Evolutionary conservation across 2,888 invertebrate genomes (phyloP).

Genomic region (Meteorus cinctellus): DNA sequence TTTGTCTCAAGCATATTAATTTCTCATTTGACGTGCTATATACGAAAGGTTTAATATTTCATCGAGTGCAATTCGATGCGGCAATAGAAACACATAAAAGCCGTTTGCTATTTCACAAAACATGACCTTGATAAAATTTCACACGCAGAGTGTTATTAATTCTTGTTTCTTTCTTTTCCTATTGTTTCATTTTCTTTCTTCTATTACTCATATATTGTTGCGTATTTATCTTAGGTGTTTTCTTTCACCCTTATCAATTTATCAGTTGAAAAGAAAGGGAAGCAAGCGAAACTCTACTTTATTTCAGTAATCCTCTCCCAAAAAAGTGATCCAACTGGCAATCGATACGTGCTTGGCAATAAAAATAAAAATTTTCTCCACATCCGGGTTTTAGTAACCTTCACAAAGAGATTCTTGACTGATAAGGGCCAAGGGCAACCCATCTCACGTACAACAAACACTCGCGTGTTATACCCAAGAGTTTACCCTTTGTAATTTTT

Average conservation of each 20-base stretch:
- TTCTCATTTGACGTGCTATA: background rate
- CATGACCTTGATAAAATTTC: constrained; percentile 3
- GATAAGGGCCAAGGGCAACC: constrained; percentile 15
- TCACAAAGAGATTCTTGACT: background rate
- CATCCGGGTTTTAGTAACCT: constrained; percentile 9
- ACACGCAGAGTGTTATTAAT: background rate
- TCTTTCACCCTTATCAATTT: constrained; percentile 9
- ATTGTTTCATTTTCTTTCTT: background rate
- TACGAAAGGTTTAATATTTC: background rate
- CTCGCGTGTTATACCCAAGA: background rate
- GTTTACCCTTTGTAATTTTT: constrained; percentile 2
- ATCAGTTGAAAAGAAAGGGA: background rate
- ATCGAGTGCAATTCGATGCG: constrained; percentile 13
- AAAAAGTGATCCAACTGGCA: background rate
- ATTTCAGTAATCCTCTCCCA: background rate
- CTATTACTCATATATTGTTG: background rate
- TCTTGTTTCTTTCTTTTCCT: background rate
- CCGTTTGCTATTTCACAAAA: background rate
- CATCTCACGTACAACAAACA: constrained; percentile 11
- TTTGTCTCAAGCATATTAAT: constrained; percentile 6
- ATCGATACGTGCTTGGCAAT: constrained; percentile 15
- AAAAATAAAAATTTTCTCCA: constrained; percentile 4
- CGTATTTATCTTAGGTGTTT: background rate
- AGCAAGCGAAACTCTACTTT: background rate
- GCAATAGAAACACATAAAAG: background rate